Evolutionary conservation across 2,113 vertebrate species (phyloP), one percentile per base, ranked within the genome.

Genomic region (Perccottus glenii): DNA sequence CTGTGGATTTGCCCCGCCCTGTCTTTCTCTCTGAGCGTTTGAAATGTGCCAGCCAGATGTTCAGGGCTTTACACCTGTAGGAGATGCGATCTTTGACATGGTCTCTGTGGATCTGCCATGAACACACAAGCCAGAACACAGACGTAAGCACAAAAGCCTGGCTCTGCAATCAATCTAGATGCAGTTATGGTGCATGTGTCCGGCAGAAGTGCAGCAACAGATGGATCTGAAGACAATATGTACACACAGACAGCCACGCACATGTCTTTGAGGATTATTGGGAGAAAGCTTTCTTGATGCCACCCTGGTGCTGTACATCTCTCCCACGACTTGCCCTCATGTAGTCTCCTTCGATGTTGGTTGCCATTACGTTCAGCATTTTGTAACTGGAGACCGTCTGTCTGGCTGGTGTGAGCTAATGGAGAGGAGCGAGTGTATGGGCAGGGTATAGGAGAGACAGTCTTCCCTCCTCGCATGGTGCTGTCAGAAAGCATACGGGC

Each of bases 401-500:
- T 81, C 89, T 88, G 87, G 81, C 83, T 78, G 77, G 64, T 80
- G 72, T 61, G 61, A 71, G 86, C 83, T 89, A 84, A 89, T 87
- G 88, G 82, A 81, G 87, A 80, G 35, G 73, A 84, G 80, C 62
- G 63, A 83, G 80, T 61, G 81, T 77, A 67, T 64, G 67, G 77
- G 70, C 75, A 74, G 79, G 81, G 82, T 84, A 66, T 75, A 74
- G 79, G 72, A 88, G 85, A 88, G 89, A 82, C 86, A 81, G 81
- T 73, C 85, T 78, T 84, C 83, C 69, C 64, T 90, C 81, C 86
- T 91, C 75, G 70, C 88, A 89, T 60, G 82, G 82, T 85, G 85
- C 90, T 90, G 90, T 91, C 88, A 91, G 87, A 87, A 83, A 88
- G 85, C 90, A 90, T 89, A 90, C 85, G 79, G 86, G 85, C 81